Evolutionary conservation across 2,797 vertebrate genomes (phyloP).

Genomic region (Pampus argenteus): DNA sequence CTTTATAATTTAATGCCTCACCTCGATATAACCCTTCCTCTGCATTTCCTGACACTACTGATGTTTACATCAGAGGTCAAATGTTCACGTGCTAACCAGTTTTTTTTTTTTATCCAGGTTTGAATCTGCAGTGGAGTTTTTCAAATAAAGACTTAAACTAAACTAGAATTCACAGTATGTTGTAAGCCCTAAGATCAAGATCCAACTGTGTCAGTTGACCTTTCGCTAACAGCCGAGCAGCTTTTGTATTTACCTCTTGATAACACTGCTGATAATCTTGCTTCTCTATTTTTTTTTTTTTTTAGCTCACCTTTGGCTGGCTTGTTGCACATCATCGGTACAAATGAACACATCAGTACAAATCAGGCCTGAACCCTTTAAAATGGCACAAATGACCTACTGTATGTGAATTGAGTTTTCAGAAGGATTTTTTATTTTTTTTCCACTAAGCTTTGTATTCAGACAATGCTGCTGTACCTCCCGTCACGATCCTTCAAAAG

Average conservation of each 20-base stretch:
- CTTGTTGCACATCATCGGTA: slow-evolving; percentile 1
- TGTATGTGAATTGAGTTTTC: slow-evolving; percentile 20
- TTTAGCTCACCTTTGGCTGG: not conserved
- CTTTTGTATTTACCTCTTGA: slow-evolving; percentile 1
- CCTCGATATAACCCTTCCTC: not conserved
- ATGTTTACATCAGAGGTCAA: slow-evolving; percentile 4
- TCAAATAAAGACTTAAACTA: slow-evolving; percentile 1
- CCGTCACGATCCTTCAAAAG: slow-evolving; percentile 36
- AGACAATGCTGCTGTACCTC: slow-evolving; percentile 5
- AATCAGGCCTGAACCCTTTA: slow-evolving; percentile 6
- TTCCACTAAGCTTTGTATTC: slow-evolving; percentile 40
- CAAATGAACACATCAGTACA: slow-evolving; percentile 21
- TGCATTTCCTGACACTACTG: not conserved
- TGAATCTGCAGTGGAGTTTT: slow-evolving; percentile 1
- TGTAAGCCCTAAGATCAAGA: slow-evolving; percentile 3
- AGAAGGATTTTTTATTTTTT: no score
- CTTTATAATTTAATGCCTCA: not conserved
- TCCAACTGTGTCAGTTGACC: slow-evolving; percentile 6
- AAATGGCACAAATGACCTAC: not conserved
- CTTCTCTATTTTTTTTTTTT: not conserved
- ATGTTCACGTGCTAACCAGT: not conserved
- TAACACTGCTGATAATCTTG: not conserved
- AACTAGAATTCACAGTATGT: not conserved
- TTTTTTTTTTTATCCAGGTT: not conserved
- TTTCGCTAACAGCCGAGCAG: slow-evolving; percentile 1